Evolutionary conservation across 2,888 invertebrate species (phyloP), one percentile per base, ranked within the genome.

Genomic region (Caenorhabditis auriculariae): DNA sequence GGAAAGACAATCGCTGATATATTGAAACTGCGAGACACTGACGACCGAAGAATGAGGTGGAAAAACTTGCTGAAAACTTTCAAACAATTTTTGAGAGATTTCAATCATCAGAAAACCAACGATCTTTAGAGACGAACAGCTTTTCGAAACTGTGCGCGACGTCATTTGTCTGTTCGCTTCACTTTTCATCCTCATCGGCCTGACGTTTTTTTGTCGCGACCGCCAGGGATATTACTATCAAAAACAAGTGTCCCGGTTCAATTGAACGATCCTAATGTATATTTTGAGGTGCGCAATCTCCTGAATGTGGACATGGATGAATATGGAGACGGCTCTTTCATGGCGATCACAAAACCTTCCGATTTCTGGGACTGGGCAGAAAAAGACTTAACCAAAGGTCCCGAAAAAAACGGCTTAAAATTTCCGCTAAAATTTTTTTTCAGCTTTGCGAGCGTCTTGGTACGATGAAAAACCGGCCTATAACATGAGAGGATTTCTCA

Each of bases 391-490:
- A 32, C 9, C 35, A 32, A 32, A 32, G 35, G 9, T 32, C 9
- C 35, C n/a, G 9, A 12, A 12, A 9, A 32, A 32, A 32, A 32
- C n/a, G n/a, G n/a, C 9, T n/a, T 12, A 32, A 32, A 32, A 32
- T 32, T n/a, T 32, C 9, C 9, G 35, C 9, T 12, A n/a, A 32
- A 32, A 9, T 32, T 15, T 23, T 21, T 19, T 59, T n/a, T 56
- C 81, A 7, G 82, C 82, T 29, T 67, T 86, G 2, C 76, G 84
- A 38, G 82, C 80, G 15, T 76, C 77, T 24, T 85, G 85, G 82
- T 86, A 86, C 76, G 85, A 86, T 72, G 82, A 82, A 21, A 80
- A 82, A 43, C 83, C 83, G 21, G 84, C 85, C 0, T 81, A 84
- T 60, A 82, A 83, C 35, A 81, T 85, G 60, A 74, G 84, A 67